Base-by-base conservation (phyloP, 1,140 invertebrate species). In the Caenorhabditis briggsae region DNA sequence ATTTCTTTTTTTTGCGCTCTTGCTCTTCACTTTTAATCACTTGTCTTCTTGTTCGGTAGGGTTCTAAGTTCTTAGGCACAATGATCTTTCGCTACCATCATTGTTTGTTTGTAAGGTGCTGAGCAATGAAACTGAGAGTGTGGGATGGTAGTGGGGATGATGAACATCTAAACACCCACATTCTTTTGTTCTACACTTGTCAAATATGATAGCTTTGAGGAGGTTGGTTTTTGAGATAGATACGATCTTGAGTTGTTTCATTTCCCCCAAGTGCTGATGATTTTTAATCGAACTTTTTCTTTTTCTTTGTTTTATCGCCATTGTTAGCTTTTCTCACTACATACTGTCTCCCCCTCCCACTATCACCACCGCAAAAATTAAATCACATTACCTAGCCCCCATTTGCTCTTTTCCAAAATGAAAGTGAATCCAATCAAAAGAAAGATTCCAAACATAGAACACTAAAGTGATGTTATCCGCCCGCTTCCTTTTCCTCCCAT, bases 381-480 rank as follows among this genome's bases (percentile, higher is more conserved):
- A 78, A 78, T 78, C 43, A 78, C 50, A 78, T 78, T 78, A 78
- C 23, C 23, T 23, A 3, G 59, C 59, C 25, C 59, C 8, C 23
- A n/a, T n/a, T 20, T 25, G 8, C 11, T 20, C 8, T 25, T 61
- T 16, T 14, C 16, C 50, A 2, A 14, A 53, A 11, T 53, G 12
- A 16, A 53, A 53, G 50, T 14, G 12, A 61, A 2, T 20, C 14
- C 6, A 25, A 23, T 25, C 23, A 11, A 7, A 9, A 25, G 5
- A 23, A 9, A 43, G 70, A 50, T 23, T 50, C 70, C 46, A 50
- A 78, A 46, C 53, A 53, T 50, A 78, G 46, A 78, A 48, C 70
- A 78, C 46, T 50, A 78, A 50, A 78, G 70, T 78, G 82, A 83
- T 58, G 82, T 46, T 83, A 83, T 61, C 82, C 82, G 55, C 53